Evolutionary conservation across 2,797 vertebrate species (phyloP), one percentile per base, ranked within the genome.

Genomic region (Helarctos malayanus): DNA sequence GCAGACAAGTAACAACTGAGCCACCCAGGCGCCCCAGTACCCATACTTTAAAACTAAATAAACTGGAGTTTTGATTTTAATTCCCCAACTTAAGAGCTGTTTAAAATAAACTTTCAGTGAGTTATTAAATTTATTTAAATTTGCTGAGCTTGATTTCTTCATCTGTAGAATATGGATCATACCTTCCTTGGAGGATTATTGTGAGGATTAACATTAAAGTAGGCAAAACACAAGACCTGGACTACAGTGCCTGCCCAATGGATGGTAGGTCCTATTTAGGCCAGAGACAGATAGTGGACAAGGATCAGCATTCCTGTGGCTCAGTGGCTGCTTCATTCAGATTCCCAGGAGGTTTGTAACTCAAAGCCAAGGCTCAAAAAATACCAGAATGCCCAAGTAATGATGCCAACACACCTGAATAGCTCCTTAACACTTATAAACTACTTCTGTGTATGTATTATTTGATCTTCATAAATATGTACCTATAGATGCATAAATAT

Each of bases 351-450:
- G 49, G 47, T 15, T 71, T 76, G 2, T 15, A 94, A 81, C 47
- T 76, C 69, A 87, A 95, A 52, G 27, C n/a, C 54, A 29, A 41
- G 16, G 15, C 15, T 84, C 18, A 32, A 73, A 91, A 75, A 47
- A 69, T 25, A 69, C 32, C 19, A 47, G 2, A 80, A 83, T 59
- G 56, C 19, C 75, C 82, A 91, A 85, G n/a, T 57, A 88, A 92
- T 49, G 35, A 82, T 52, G 18, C 18, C 29, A 82, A 73, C 6
- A 69, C 6, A 91, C 59, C 32, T 79, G 18, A 94, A 83, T 86
- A 84, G 38, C 11, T 96, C 63, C 69, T 88, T 81, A 80, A 29
- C 41, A 85, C 4, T 82, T 76, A 84, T 2, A 95, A 82, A 47
- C 14, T 32, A 94, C 2, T 79, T 83, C 12, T 56, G 29, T 71